Conservation (phyloP, 2,888 invertebrate genomes). For the Scaptomyza parva region DNA sequence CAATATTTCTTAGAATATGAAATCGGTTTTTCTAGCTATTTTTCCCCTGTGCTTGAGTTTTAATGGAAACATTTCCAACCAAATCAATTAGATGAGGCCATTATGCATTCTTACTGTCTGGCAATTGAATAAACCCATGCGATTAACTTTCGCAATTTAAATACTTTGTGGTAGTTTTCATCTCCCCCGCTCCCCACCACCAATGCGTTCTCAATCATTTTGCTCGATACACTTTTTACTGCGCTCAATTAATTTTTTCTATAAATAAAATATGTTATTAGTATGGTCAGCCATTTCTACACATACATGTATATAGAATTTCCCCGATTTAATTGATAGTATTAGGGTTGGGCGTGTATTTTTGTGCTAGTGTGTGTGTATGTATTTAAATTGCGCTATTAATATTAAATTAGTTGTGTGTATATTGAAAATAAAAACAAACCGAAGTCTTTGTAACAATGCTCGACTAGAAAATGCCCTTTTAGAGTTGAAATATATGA, state of each 20-base stretch:
- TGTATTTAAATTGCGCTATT: constrained; percentile 48
- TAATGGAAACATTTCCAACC: constrained; percentile 9
- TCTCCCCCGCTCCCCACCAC: constrained; percentile 9
- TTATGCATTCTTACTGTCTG: not conserved
- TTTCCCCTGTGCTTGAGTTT: not conserved
- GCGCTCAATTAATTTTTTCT: constrained; percentile 43
- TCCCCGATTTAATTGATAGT: constrained; percentile 41
- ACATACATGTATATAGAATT: constrained; percentile 12
- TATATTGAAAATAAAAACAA: constrained; percentile 19
- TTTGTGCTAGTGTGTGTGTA: not conserved
- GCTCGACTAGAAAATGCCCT: constrained; percentile 18
- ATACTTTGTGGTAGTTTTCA: constrained; percentile 13
- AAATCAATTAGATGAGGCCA: constrained; percentile 21
- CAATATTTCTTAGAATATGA: not conserved
- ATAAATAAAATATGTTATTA: constrained; percentile 58
- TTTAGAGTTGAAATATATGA: not conserved
- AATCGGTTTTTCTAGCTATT: not conserved
- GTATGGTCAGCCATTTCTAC: constrained; percentile 22
- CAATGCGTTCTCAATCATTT: not conserved
- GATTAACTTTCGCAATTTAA: constrained; percentile 26
- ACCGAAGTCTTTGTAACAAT: not conserved
- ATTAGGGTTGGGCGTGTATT: constrained; percentile 25
- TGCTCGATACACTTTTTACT: constrained; percentile 24
- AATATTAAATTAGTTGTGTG: constrained; percentile 65
- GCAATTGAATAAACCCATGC: constrained; percentile 1